Base-by-base conservation (phyloP, 2,113 vertebrate genomes). In the Irena cyanogastra region DNA sequence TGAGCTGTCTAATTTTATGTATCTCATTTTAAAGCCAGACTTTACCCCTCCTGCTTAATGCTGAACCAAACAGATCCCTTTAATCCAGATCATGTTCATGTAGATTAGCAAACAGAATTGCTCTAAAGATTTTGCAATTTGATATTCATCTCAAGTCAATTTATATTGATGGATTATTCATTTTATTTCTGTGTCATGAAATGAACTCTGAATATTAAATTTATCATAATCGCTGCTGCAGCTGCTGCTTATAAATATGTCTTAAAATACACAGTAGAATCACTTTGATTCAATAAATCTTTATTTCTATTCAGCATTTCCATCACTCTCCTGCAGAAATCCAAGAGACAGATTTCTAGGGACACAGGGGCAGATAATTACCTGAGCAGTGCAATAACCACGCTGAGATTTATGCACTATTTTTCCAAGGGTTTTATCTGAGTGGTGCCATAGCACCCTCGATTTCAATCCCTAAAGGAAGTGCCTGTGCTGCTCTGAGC, bases 161-260 rank as follows among this genome's bases (percentile, higher is more conserved):
- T 97, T 95, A 83, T 96, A 90, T 65, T 89, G 90, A 94, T 95
- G 90, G 95, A 94, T 96, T 90, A 94, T 96, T 96, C 93, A 94
- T 92, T 96, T 97, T 94, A 93, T 94, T 96, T 96, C 90, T 96
- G 94, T 93, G 84, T 96, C 85, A 87, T 59, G 57, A 96, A 97
- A 92, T 90, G 92, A 95, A 93, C 80, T 90, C 80, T 97, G 95
- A 93, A 94, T 96, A 95, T 96, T 96, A 95, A 96, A 89, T 95
- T 95, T 94, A 90, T 92, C 90, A 71, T 95, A 95, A 96, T 94
- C 37, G 1, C 92, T 92, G 83, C 94, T 87, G 94, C 93, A 96
- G 95, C 94, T 96, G 93, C 94, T 96, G 90, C 95, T 96, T 96
- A 96, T 96, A 93, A 96, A 94, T 94, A 92, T 31, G 74, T 87